Base-by-base conservation (phyloP, 1,140 invertebrate genomes). In the Magallana angulata region DNA sequence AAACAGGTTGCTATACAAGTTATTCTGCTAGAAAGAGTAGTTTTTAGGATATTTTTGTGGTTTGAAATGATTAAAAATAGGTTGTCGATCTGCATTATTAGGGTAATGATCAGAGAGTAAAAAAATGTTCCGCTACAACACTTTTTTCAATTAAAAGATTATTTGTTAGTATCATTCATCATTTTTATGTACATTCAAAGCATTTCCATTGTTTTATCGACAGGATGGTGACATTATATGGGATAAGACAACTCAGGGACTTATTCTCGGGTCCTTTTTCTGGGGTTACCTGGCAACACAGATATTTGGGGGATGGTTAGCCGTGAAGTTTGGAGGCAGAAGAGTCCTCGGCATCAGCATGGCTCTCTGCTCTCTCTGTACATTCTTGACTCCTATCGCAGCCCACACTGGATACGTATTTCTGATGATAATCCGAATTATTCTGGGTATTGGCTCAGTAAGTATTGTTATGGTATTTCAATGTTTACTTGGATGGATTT, bases 251-350 rank as follows among this genome's bases (percentile, higher is more conserved):
- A 87, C 89, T 8, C 95, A 95, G 88, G 94, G 94, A 0, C 85
- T 92, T 5, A 92, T 95, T 14, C 87, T 95, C 8, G 93, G 94
- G 7, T 91, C 94, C 7, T 95, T 94, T 89, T 95, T 95, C 92
- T 94, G 93, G 92, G 95, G 95, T 59, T 95, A 95, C 87, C 89
- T 95, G 8, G 82, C 94, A 8, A 93, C 94, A 8, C 94, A 95
- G 87, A 92, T 95, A 9, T 92, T 93, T 7, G 94, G 94, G 8
- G 95, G 95, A 14, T 93, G 93, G 92, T 84, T 95, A 12, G 93
- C 94, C 8, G 92, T 93, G 0, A 90, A 91, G 76, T 93, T 94
- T 90, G 95, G 95, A 11, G 94, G 93, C 11, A 95, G 95, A 87
- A 90, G 92, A 85, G 91, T 94, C 0, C 93, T 93, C 82, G 93